phyloP scores from a whole-genome alignment of 2,113 vertebrate genomes.

The Genyomyrus donnyi region DNA sequence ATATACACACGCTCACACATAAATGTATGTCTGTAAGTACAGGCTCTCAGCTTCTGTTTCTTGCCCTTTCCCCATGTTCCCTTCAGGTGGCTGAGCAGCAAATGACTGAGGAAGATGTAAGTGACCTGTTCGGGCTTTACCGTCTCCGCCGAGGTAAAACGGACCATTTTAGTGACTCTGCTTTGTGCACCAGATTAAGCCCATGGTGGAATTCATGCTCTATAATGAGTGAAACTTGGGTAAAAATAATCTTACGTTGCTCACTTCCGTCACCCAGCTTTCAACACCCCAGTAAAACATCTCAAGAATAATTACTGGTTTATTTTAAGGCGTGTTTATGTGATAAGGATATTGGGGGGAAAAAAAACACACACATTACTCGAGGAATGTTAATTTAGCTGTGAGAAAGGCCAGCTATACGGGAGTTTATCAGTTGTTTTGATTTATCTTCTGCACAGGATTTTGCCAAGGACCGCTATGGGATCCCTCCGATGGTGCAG shows the following conservation, averaged over 20 bases:
- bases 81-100: constrained; percentile 67
- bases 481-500: constrained; percentile 78
- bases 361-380: background rate
- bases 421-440: background rate
- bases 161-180: background rate
- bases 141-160: background rate
- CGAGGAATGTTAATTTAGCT: background rate
- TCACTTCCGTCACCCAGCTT: background rate
- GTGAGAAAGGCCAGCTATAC: background rate
- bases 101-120: constrained; percentile 63
- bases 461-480: constrained; percentile 92
- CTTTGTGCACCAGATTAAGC: background rate
- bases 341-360: background rate
- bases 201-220: constrained; percentile 9
- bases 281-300: constrained; percentile 23
- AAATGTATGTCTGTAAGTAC: background rate
- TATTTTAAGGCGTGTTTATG: background rate
- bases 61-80: constrained; percentile 27
- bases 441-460: constrained; percentile 61
- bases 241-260: background rate
- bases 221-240: background rate
- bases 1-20: no score
- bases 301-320: constrained; percentile 9
- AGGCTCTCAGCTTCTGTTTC: background rate
- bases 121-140: constrained; percentile 27